phyloP scores from a whole-genome alignment of 2,113 vertebrate genomes.

The Poeciliopsis occidentalis region DNA sequence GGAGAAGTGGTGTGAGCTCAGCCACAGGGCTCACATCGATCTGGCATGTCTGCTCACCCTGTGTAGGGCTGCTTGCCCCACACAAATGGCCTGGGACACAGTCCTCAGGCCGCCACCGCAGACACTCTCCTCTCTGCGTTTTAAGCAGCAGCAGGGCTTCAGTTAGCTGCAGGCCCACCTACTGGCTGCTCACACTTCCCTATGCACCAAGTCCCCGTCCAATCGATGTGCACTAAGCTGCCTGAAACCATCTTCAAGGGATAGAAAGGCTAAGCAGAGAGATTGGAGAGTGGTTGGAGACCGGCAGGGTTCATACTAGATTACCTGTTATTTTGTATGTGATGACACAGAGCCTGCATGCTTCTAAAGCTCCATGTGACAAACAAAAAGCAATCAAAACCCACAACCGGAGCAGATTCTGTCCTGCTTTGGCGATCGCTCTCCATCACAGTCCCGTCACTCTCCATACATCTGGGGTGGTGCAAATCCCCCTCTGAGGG shows the following conservation, averaged over 20 bases:
- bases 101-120: constrained; percentile 32
- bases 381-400: constrained; percentile 60
- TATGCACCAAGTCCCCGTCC: constrained; percentile 41
- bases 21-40: constrained; percentile 74
- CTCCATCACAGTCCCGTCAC: constrained; percentile 15
- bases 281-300: constrained; percentile 45
- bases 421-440: constrained; percentile 15
- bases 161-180: constrained; percentile 51
- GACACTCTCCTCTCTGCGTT: constrained; percentile 46
- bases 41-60: constrained; percentile 45
- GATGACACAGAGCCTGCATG: constrained; percentile 26
- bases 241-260: constrained; percentile 60
- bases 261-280: constrained; percentile 60
- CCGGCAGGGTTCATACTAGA: constrained; percentile 42
- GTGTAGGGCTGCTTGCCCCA: constrained; percentile 43
- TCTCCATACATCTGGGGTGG: constrained; percentile 35
- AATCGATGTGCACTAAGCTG: constrained; percentile 69
- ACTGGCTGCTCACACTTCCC: constrained; percentile 43
- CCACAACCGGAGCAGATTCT: constrained; percentile 31
- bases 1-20: constrained; percentile 56
- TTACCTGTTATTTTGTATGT: constrained; percentile 51
- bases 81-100: constrained; percentile 55
- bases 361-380: constrained; percentile 43
- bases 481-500: constrained; percentile 76
- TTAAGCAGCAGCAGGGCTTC: constrained; percentile 34